Evolutionary conservation across 1,140 invertebrate genomes (phyloP).

Genomic region (Harlomillsia oculata): DNA sequence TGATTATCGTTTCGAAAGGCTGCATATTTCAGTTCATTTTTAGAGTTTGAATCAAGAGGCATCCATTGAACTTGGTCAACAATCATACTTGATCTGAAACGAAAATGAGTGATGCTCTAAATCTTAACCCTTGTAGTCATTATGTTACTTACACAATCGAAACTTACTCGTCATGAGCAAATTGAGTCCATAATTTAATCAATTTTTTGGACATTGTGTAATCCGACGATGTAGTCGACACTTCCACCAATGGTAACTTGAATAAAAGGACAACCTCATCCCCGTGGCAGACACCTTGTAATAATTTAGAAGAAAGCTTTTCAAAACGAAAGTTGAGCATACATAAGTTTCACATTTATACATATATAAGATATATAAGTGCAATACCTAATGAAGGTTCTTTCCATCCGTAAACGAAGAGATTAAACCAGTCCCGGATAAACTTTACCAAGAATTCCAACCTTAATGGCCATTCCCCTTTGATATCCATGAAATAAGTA

Average conservation of each 20-base stretch:
- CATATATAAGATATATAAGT: neutral
- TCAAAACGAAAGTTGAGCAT: neutral
- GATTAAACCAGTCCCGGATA: conserved; percentile 14
- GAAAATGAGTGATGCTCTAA: neutral
- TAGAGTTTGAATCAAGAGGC: neutral
- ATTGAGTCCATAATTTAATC: conserved; percentile 28
- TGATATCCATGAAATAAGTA: conserved; percentile 9
- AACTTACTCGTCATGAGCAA: conserved; percentile 21
- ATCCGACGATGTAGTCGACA: conserved; percentile 2
- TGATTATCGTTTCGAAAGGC: neutral
- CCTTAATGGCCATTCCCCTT: conserved; percentile 14
- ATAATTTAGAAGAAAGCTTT: neutral
- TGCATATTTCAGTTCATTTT: neutral
- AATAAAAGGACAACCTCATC: conserved; percentile 24
- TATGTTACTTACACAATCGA: neutral
- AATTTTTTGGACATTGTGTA: conserved; percentile 18
- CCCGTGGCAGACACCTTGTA: conserved; percentile 9
- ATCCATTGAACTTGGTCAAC: neutral
- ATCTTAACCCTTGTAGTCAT: neutral
- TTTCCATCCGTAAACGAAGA: conserved; percentile 17
- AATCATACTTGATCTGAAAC: neutral
- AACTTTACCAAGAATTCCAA: conserved; percentile 6
- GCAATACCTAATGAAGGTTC: conserved; percentile 10
- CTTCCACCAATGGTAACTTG: conserved; percentile 8
- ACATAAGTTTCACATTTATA: neutral